Percentiles rank a stretch among this genome's conserved stretches.
Conservation (phyloP, 2,113 vertebrate species). For the Choloepus hoffmanni region DNA sequence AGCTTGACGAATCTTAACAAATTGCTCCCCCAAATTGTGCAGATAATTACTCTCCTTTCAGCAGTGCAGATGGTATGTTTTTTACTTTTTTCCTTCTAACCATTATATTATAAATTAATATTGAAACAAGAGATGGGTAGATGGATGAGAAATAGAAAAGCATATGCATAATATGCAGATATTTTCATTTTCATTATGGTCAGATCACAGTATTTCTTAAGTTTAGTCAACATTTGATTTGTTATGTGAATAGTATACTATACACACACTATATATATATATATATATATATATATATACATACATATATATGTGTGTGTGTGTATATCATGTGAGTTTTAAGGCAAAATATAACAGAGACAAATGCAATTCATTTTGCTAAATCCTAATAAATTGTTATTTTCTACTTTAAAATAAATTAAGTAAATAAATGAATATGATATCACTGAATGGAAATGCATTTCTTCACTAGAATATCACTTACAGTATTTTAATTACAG, state of each 20-base stretch:
- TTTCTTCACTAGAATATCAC: neutral
- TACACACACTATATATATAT: neutral
- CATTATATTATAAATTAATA: neutral
- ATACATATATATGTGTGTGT: neutral
- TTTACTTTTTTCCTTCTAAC: neutral
- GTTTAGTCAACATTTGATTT: neutral
- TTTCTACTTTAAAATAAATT: neutral
- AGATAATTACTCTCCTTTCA: neutral
- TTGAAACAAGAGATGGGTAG: neutral
- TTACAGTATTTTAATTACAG: neutral
- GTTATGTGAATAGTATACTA: no score
- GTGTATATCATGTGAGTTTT: neutral
- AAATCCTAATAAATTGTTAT: neutral
- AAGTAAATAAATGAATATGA: no score
- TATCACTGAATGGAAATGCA: neutral
- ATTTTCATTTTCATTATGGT: conserved; percentile 11
- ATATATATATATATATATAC: no score
- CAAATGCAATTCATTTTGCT: neutral
- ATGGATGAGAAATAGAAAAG: neutral
- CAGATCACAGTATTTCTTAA: neutral
- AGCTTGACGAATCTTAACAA: conserved; percentile 32
- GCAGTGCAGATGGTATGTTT: neutral
- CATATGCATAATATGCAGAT: neutral
- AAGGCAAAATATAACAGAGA: neutral
- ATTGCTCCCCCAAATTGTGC: neutral